Percentiles rank a stretch among this genome's conserved stretches.
phyloP scores from a whole-genome alignment of 1,140 invertebrate species.

The Brachystomella parvula region DNA sequence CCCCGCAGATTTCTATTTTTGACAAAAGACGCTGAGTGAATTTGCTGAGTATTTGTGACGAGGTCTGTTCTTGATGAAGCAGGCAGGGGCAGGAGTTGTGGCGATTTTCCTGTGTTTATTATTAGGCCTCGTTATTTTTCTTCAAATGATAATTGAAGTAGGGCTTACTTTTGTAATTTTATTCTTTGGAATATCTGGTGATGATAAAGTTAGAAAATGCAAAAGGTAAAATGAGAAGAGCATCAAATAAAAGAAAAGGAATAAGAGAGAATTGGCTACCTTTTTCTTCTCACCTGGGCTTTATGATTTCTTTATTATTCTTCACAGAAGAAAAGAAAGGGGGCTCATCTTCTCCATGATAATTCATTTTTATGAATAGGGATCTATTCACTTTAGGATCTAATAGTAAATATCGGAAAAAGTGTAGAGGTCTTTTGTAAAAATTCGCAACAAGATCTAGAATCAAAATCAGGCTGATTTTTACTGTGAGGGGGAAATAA shows the following conservation, averaged over 20 bases:
- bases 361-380: conserved; percentile 4
- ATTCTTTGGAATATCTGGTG: not conserved
- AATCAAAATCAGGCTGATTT: not conserved
- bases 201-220: not conserved
- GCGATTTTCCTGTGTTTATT: not conserved
- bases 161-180: not conserved
- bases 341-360: not conserved
- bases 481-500: not conserved
- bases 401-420: conserved; percentile 17
- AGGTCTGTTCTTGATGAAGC: too few relatives aligned
- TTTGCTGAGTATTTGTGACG: not conserved
- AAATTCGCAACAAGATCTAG: not conserved
- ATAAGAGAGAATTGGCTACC: not conserved
- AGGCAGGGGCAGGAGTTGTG: too few relatives aligned
- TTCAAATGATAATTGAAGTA: not conserved
- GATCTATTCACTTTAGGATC: not conserved
- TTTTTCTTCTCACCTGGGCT: not conserved
- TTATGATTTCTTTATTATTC: too few relatives aligned
- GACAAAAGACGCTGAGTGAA: not conserved
- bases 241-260: too few relatives aligned
- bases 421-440: conserved; percentile 36
- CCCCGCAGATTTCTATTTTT: not conserved
- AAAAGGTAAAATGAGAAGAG: too few relatives aligned
- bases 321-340: not conserved
- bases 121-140: not conserved